Conservation (phyloP, 2,888 invertebrate genomes). For the Drosophila borborema region DNA sequence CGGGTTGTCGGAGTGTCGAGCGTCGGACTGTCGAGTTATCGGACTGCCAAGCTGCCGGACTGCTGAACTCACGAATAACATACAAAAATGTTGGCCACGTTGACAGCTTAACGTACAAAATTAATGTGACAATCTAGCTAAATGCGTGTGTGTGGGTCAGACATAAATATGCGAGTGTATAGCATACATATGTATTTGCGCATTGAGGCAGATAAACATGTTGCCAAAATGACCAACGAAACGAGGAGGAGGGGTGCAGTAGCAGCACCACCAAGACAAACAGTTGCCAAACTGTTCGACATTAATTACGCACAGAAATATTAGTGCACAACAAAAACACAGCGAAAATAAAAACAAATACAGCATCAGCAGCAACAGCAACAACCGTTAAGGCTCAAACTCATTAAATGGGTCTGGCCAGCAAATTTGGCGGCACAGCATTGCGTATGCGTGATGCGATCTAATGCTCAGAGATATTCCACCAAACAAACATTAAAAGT, state of each 20-base stretch:
- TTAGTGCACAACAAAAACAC: constrained; percentile 16
- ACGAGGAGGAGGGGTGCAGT: not conserved
- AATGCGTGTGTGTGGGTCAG: constrained; percentile 40
- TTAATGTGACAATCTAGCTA: constrained; percentile 76
- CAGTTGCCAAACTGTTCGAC: constrained; percentile 58
- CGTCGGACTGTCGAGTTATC: not conserved
- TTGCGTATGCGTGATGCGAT: constrained; percentile 71
- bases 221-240: constrained; percentile 63
- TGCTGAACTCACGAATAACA: constrained; percentile 51
- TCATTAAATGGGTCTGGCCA: constrained; percentile 61
- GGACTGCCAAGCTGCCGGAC: not conserved
- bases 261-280: constrained; percentile 14
- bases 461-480: constrained; percentile 59
- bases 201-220: constrained; percentile 72
- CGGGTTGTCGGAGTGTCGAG: not conserved
- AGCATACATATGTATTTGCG: constrained; percentile 45
- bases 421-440: constrained; percentile 28
- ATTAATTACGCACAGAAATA: constrained; percentile 63
- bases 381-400: constrained; percentile 34
- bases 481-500: constrained; percentile 73
- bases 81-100: constrained; percentile 74
- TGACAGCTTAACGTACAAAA: constrained; percentile 79
- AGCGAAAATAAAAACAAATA: not conserved
- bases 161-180: constrained; percentile 45
- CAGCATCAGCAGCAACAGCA: constrained; percentile 3